These are phyloP conservation scores for Eucera pruinosa DNA, from an alignment of 2,888 invertebrate genomes.

Conservation along the genomic window DNA sequence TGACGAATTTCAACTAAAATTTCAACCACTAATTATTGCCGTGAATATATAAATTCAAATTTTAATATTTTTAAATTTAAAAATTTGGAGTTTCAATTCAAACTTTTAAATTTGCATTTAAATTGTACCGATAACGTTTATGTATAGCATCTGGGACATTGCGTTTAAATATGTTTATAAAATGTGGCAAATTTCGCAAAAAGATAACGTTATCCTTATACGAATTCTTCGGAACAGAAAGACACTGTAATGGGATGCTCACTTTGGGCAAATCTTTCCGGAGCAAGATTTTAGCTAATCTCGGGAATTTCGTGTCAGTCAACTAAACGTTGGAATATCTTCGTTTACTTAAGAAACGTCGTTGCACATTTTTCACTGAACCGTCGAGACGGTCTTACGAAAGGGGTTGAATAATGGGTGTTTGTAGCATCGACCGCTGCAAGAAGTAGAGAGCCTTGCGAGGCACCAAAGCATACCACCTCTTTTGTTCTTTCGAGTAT, in stretches of 20 bases:
- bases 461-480: slow-evolving; percentile 34
- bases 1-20: too few species aligned
- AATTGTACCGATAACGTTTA: not conserved
- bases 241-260: slow-evolving; percentile 24
- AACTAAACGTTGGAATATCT: slow-evolving; percentile 20
- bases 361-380: slow-evolving; percentile 48
- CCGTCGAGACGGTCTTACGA: slow-evolving; percentile 18
- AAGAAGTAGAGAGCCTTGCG: slow-evolving; percentile 31
- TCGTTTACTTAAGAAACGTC: slow-evolving; percentile 35
- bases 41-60: too few species aligned
- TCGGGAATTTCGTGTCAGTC: slow-evolving; percentile 8
- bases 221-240: slow-evolving; percentile 1
- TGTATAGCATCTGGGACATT: not conserved
- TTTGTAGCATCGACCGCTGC: slow-evolving; percentile 21
- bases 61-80: too few species aligned
- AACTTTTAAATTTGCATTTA: not conserved
- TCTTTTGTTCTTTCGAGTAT: slow-evolving; percentile 58
- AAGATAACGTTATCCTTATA: too few species aligned
- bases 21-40: too few species aligned
- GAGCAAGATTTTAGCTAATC: slow-evolving; percentile 49
- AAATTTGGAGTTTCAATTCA: too few species aligned
- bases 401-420: slow-evolving; percentile 52
- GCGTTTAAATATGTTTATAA: not conserved
- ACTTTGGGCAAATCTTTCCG: slow-evolving; percentile 40
- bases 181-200: too few species aligned